These are phyloP conservation scores for Ctenodactylus gundi DNA, from an alignment of 2,113 vertebrate genomes.

Conservation along the genomic window DNA sequence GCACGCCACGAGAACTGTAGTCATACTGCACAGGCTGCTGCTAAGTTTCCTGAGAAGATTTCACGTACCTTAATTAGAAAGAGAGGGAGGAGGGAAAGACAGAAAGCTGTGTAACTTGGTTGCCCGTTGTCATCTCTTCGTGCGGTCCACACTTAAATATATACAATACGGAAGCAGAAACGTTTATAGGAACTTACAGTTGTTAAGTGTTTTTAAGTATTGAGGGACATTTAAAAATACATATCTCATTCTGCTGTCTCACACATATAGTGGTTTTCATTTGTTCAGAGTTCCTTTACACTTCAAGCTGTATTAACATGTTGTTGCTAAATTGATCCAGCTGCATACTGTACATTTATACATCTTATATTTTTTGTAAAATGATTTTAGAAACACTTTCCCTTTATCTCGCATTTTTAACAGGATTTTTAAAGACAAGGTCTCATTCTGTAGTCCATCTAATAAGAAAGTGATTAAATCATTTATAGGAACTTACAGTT, in stretches of 20 bases:
- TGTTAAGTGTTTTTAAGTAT: conserved; percentile 21
- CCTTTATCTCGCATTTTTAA: conserved; percentile 27
- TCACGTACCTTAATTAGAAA: background rate
- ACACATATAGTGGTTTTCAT: background rate
- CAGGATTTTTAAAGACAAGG: conserved; percentile 12
- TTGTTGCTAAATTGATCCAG: conserved; percentile 17
- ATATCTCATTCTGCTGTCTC: background rate
- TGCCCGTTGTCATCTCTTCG: too few relatives aligned
- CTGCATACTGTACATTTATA: background rate
- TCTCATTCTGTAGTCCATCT: too few relatives aligned
- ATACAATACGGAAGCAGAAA: background rate
- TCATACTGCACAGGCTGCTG: background rate
- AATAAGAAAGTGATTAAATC: too few relatives aligned
- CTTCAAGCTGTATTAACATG: background rate
- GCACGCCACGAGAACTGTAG: background rate
- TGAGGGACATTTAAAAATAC: background rate
- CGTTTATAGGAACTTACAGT: background rate
- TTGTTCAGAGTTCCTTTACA: conserved; percentile 20
- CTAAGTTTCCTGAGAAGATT: background rate
- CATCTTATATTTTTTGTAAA: background rate
- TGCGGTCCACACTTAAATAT: background rate
- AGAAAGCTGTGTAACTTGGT: too few relatives aligned
- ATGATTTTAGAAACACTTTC: conserved; percentile 45
- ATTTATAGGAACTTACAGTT: too few relatives aligned
- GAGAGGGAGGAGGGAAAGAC: background rate